Base-by-base conservation (phyloP, 2,888 invertebrate species). In the Diadromus collaris region DNA sequence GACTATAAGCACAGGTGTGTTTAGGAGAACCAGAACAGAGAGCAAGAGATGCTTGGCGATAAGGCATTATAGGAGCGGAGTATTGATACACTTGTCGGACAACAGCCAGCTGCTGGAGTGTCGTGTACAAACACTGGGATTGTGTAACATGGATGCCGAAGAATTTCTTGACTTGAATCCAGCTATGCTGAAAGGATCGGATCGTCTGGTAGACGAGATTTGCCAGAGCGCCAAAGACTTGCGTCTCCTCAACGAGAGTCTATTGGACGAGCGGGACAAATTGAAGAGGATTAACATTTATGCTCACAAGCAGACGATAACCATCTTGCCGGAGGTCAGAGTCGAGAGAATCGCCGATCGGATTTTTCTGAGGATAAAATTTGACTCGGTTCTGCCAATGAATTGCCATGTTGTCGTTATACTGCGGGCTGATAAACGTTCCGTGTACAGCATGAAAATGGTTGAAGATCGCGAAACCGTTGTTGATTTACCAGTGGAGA, bases 201-300 rank as follows among this genome's bases (percentile, higher is more conserved):
- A 86, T 3, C 6, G 74, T 7, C 85, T 88, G 19, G 81, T 88
- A n/a, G 84, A 88, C 19, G 76, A 78, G 32, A 88, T 90, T 72
- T 87, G 82, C 63, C 82, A 85, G 3, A 85, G 81, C 63, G 78
- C 83, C 2, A 82, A 79, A 38, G 83, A 88, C 64, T 34, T 89
- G 38, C 65, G 84, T 68, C n/a, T 16, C 0, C 69, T 86, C 1
- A 85, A 84, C 69, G 70, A 85, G 13, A 69, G 51, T 32, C 78
- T 89, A 27, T 41, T 82, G 4, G 38, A 74, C 1, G 83, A 85
- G 16, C 83, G 85, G 76, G 84, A 89, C 41, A 82, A 81, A 64
- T 73, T 89, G 4, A 83, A 78, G 38, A 85, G 87, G 64, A 88
- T 90, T 69, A 90, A 88, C 82, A 78, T 89, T 54, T 89, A 85